phyloP scores from a whole-genome alignment of 2,888 invertebrate species.

The Cyclophora albipunctata region DNA sequence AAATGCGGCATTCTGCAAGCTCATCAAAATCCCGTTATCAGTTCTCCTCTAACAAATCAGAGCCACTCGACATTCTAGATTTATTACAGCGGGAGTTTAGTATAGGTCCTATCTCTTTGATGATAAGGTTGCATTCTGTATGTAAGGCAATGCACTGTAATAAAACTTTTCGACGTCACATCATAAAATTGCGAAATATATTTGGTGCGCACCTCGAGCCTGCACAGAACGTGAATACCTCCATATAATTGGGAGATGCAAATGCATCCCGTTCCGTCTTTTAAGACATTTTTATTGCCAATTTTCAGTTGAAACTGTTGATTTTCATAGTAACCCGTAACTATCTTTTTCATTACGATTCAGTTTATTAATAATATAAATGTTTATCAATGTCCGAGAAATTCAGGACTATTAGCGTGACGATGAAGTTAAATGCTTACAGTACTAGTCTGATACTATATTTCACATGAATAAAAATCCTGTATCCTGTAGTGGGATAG shows the following conservation, averaged over 20 bases:
- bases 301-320: slow-evolving; percentile 12
- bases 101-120: slow-evolving; percentile 1
- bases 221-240: slow-evolving; percentile 4
- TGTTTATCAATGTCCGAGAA: too few relatives aligned
- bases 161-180: slow-evolving; percentile 33
- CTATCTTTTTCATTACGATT: too few relatives aligned
- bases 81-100: slow-evolving; percentile 16
- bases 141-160: slow-evolving; percentile 18
- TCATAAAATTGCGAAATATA: slow-evolving; percentile 40
- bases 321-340: too few relatives aligned
- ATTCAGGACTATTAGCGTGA: too few relatives aligned
- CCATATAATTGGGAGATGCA: slow-evolving; percentile 45
- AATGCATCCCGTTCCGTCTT: slow-evolving; percentile 42
- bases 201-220: slow-evolving; percentile 20
- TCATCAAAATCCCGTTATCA: slow-evolving; percentile 56
- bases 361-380: too few relatives aligned
- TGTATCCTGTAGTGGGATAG: too few relatives aligned
- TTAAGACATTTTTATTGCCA: slow-evolving; percentile 52
- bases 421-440: too few relatives aligned
- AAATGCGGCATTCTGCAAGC: slow-evolving; percentile 27
- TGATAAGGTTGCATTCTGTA: slow-evolving; percentile 2
- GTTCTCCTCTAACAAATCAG: slow-evolving; percentile 35
- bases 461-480: too few relatives aligned
- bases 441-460: too few relatives aligned
- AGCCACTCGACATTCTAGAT: slow-evolving; percentile 18